Evolutionary conservation across 2,113 vertebrate species (phyloP).

Genomic region (Phycodurus eques): DNA sequence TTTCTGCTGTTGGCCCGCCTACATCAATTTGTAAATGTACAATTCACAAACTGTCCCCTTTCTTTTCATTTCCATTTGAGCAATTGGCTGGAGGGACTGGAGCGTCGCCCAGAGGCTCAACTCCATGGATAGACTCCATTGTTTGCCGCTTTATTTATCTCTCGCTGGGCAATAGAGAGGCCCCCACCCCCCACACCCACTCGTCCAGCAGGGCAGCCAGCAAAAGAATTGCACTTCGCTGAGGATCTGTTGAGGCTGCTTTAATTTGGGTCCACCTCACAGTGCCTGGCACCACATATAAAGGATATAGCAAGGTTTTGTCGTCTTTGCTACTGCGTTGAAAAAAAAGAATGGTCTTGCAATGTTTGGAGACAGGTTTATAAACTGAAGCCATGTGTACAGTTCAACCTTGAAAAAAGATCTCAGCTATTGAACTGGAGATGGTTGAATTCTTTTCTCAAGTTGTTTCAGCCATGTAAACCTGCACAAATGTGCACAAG

Average conservation of each 20-base stretch:
- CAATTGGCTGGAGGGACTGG: constrained; percentile 53
- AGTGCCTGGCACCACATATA: neutral
- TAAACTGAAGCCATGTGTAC: neutral
- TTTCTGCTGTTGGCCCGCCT: constrained; percentile 23
- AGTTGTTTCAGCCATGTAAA: neutral
- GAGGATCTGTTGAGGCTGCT: constrained; percentile 24
- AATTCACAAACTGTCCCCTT: constrained; percentile 63
- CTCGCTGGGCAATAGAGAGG: constrained; percentile 40
- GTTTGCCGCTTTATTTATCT: constrained; percentile 64
- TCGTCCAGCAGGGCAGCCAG: constrained; percentile 19
- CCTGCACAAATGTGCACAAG: neutral
- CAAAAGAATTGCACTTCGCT: constrained; percentile 26
- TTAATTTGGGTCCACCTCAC: constrained; percentile 18
- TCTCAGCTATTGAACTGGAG: neutral
- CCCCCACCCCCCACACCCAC: constrained; percentile 14
- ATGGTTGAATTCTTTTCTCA: neutral
- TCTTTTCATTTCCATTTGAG: constrained; percentile 68
- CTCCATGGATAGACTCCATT: constrained; percentile 62
- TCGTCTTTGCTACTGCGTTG: neutral
- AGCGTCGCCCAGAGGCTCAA: constrained; percentile 59
- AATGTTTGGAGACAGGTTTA: neutral
- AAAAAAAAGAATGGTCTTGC: neutral
- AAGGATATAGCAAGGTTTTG: constrained; percentile 5
- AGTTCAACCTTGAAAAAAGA: neutral
- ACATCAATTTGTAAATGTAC: constrained; percentile 66